phyloP scores from a whole-genome alignment of 2,888 invertebrate species.

The Drosophila pseudotakahashii region DNA sequence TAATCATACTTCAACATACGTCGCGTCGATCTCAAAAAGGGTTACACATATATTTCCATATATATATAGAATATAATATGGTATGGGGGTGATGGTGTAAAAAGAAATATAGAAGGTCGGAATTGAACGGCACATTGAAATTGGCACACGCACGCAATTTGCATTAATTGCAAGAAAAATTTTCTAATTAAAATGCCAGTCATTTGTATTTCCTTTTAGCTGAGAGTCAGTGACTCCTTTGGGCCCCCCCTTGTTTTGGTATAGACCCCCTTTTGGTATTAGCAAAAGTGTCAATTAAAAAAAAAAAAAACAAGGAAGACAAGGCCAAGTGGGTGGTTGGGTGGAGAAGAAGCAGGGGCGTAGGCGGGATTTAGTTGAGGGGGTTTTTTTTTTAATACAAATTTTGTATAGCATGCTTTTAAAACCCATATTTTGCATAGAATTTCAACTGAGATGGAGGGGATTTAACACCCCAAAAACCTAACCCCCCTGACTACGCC shows the following conservation, averaged over 20 bases:
- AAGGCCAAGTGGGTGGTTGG: constrained; percentile 4
- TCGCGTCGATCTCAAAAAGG: constrained; percentile 57
- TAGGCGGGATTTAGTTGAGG: too few species aligned
- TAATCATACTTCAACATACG: constrained; percentile 70
- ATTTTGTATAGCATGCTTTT: too few species aligned
- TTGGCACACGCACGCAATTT: constrained; percentile 81
- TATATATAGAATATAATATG: background rate
- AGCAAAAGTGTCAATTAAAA: constrained; percentile 82
- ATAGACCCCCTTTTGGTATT: constrained; percentile 52
- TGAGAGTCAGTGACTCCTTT: background rate
- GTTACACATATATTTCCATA: constrained; percentile 21
- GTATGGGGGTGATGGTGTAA: background rate
- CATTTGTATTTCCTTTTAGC: constrained; percentile 48
- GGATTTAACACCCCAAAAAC: too few species aligned
- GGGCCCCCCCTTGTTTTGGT: background rate
- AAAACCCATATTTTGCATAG: too few species aligned
- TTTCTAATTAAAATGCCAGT: constrained; percentile 82
- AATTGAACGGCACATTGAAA: constrained; percentile 74
- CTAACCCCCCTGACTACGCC: too few species aligned
- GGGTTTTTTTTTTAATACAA: too few species aligned
- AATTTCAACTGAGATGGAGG: too few species aligned
- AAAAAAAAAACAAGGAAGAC: constrained; percentile 14
- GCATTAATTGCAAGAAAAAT: constrained; percentile 79
- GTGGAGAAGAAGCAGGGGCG: too few species aligned
- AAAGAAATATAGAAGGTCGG: constrained; percentile 1